Evolutionary conservation across 2,113 vertebrate genomes (phyloP).

Genomic region (Myotis yumanensis): DNA sequence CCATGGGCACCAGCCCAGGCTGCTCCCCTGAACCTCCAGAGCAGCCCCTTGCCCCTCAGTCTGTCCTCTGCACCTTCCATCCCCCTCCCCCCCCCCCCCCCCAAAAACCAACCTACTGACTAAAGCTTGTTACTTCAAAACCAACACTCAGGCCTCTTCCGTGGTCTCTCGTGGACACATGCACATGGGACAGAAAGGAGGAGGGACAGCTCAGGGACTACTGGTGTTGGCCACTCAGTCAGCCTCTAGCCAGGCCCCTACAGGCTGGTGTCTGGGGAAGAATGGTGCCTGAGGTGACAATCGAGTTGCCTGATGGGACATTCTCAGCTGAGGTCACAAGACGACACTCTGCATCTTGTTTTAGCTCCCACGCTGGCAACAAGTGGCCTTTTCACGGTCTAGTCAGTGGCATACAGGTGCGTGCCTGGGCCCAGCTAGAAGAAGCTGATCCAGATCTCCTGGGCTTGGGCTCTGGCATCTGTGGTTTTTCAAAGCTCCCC

Average conservation of each 20-base stretch:
- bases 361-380: neutral
- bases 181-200: too few relatives aligned
- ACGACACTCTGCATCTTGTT: rapidly evolving
- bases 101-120: neutral
- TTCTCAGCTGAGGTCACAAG: too few relatives aligned
- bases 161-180: rapidly evolving
- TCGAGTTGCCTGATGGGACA: rapidly evolving
- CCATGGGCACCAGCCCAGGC: neutral
- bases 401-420: too few relatives aligned
- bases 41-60: neutral
- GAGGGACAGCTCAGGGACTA: too few relatives aligned
- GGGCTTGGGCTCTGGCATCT: neutral
- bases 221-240: too few relatives aligned
- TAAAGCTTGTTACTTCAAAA: neutral
- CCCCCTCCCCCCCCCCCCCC: too few relatives aligned
- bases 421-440: neutral
- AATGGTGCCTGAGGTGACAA: neutral
- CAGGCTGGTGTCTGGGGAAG: too few relatives aligned
- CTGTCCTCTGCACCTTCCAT: neutral
- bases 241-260: too few relatives aligned
- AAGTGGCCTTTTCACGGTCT: neutral
- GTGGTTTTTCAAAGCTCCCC: neutral
- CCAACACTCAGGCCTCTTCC: neutral
- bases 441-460: neutral
- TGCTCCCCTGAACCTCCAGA: neutral